A percentile compares a stretch with the other conserved stretches of the same genome.
Conservation (phyloP, 2,888 invertebrate genomes). For the Drosophila meridionalis region DNA sequence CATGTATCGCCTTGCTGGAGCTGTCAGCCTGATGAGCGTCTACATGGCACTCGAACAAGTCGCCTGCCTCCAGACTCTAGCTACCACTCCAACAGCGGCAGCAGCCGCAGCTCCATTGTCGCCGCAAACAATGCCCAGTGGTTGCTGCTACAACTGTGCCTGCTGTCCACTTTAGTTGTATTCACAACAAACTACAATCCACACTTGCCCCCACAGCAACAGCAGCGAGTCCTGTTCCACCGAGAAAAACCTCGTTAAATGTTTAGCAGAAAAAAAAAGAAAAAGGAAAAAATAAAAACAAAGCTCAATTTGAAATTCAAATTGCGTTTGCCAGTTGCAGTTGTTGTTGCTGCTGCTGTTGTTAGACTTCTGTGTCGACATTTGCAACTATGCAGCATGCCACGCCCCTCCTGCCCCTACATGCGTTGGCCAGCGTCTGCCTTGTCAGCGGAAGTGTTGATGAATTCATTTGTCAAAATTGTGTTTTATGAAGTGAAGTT, state of each 20-base stretch:
- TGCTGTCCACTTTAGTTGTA: slow-evolving; percentile 43
- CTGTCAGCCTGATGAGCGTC: slow-evolving; percentile 76
- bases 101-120: slow-evolving; percentile 34
- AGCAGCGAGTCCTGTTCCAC: slow-evolving; percentile 52
- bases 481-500: slow-evolving; percentile 66
- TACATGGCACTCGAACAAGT: slow-evolving; percentile 69
- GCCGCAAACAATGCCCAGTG: slow-evolving; percentile 41
- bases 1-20: slow-evolving; percentile 68
- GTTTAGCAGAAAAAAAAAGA: slow-evolving; percentile 14
- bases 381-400: slow-evolving; percentile 60
- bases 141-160: slow-evolving; percentile 10
- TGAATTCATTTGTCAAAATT: slow-evolving; percentile 82
- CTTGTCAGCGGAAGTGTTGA: slow-evolving; percentile 82
- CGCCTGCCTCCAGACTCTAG: slow-evolving; percentile 6
- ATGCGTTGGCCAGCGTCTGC: slow-evolving; percentile 29
- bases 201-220: slow-evolving; percentile 6
- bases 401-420: neutral
- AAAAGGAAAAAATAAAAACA: slow-evolving; percentile 8
- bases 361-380: slow-evolving; percentile 51
- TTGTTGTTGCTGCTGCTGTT: slow-evolving; percentile 49
- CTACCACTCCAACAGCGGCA: slow-evolving; percentile 8
- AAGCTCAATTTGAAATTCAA: slow-evolving; percentile 70
- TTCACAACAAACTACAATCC: slow-evolving; percentile 33
- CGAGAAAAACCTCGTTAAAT: slow-evolving; percentile 65
- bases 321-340: slow-evolving; percentile 62